Evolutionary conservation across 2,888 invertebrate genomes (phyloP).

Genomic region (Mythimna lalbum): DNA sequence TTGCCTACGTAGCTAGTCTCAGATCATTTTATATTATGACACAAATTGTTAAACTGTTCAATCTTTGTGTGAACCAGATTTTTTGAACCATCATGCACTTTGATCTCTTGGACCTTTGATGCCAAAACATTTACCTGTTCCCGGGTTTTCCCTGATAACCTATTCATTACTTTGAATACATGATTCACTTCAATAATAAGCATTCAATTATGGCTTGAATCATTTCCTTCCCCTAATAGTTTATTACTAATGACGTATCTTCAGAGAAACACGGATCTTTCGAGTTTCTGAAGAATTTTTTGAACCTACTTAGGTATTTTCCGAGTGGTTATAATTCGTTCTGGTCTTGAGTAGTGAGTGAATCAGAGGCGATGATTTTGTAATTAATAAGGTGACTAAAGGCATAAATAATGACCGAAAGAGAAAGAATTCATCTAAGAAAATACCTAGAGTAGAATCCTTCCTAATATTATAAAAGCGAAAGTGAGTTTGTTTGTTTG

Average conservation of each 20-base stretch:
- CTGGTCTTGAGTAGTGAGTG: constrained; percentile 30
- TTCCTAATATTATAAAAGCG: no score
- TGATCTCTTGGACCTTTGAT: constrained; percentile 16
- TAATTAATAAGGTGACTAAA: constrained; percentile 20
- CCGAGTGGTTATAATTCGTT: constrained; percentile 48
- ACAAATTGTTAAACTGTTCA: neutral
- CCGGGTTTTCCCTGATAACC: constrained; percentile 68
- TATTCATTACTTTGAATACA: constrained; percentile 63
- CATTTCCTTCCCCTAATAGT: constrained; percentile 69
- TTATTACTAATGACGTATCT: constrained; percentile 71
- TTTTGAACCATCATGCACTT: neutral
- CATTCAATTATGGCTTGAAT: constrained; percentile 73
- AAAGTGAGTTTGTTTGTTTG: no score
- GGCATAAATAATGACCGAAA: neutral
- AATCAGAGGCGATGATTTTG: constrained; percentile 40
- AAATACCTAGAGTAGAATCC: neutral
- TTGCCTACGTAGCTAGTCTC: no score
- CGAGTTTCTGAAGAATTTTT: constrained; percentile 42
- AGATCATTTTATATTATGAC: neutral
- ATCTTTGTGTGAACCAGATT: neutral
- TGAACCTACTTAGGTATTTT: constrained; percentile 32
- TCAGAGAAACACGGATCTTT: constrained; percentile 67
- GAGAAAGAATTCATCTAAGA: neutral
- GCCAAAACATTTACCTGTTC: constrained; percentile 54
- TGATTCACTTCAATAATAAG: constrained; percentile 75